Conservation (phyloP, 1,140 invertebrate species). For the Artemia franciscana region DNA sequence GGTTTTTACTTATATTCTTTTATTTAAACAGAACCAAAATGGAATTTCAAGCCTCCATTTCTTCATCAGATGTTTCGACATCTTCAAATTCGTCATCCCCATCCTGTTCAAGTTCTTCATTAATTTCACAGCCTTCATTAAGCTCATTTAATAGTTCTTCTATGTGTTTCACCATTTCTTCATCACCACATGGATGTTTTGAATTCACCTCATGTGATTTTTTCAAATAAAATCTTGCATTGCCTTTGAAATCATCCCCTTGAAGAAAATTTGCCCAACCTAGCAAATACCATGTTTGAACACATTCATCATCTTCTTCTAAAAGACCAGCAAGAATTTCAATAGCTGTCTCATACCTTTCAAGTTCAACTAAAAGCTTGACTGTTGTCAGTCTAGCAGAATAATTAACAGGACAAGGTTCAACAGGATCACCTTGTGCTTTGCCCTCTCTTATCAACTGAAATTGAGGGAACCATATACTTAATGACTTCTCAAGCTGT, state of each 20-base stretch:
- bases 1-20: too few relatives aligned
- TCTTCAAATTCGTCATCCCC: background rate
- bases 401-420: background rate
- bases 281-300: background rate
- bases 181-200: background rate
- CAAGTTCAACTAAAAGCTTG: background rate
- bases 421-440: background rate
- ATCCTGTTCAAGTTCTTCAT: background rate
- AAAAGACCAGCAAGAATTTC: background rate
- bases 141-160: background rate
- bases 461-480: background rate
- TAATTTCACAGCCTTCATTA: background rate
- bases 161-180: background rate
- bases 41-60: background rate
- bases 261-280: background rate
- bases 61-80: background rate
- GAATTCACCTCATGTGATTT: background rate
- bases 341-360: background rate
- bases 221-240: background rate
- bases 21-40: too few relatives aligned
- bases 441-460: background rate
- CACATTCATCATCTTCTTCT: background rate
- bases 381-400: background rate
- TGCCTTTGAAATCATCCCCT: background rate
- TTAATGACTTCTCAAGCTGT: background rate